Evolutionary conservation across 2,113 vertebrate genomes (phyloP), one percentile per base, ranked within the genome.

Genomic region (Hyaena hyaena): DNA sequence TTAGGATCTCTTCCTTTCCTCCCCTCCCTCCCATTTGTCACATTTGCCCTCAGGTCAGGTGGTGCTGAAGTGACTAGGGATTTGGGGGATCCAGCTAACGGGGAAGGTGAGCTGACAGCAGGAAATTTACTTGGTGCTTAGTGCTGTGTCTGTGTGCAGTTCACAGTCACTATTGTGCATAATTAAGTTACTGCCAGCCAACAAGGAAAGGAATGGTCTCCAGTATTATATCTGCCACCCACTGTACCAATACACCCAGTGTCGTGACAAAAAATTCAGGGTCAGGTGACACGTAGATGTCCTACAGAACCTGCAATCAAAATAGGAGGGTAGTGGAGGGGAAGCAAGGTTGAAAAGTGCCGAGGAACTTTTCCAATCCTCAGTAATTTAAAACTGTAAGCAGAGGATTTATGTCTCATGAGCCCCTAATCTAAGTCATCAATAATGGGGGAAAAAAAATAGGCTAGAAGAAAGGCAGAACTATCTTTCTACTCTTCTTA

Each of bases 351-450:
- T 55, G 31, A 89, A 89, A 87, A 23, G 5, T 23, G 45, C 2
- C 0, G 2, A 82, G n/a, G 5, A 85, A 68, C 26, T 43, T 88
- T 79, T 82, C n/a, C 26, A 65, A 10, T 66, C 28, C 19, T 77
- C 33, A 11, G 43, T 50, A 76, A 31, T 79, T 69, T 82, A 81
- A 86, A 92, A 87, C 83, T 39, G 1, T 48, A 93, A 68, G 39
- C 16, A 93, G n/a, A 84, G 17, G 35, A 93, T 76, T 93, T 58
- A 63, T 92, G 89, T 93, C n/a, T 83, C 39, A 9, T 17, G 8
- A 69, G 5, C 4, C 9, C 11, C 39, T 83, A 55, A 48, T 58
- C 55, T 80, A 94, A 97, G 10, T 61, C 24, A 88, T 61, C 76
- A 85, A 65, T 23, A 91, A 53, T 43, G n/a, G n/a, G n/a, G 26